Conservation (phyloP, 2,113 vertebrate genomes). For the Corythaixoides concolor region DNA sequence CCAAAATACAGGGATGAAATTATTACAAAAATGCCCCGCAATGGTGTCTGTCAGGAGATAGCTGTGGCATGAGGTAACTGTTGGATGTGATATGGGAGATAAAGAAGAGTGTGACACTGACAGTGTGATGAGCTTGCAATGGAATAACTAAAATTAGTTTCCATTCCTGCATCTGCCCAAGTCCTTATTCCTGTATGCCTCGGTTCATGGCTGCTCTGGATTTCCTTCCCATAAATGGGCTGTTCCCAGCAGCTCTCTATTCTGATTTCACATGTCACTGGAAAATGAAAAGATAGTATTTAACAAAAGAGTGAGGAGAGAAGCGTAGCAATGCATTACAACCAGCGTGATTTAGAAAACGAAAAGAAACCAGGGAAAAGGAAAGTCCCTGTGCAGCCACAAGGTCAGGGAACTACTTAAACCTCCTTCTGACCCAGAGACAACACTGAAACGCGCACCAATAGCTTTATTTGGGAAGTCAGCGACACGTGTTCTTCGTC, state of each 20-base stretch:
- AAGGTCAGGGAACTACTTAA: neutral
- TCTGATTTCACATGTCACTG: neutral
- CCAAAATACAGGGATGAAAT: slow-evolving; percentile 26
- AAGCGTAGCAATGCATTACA: rapidly evolving
- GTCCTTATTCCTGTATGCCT: neutral
- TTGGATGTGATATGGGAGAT: slow-evolving; percentile 52
- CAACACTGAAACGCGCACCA: rapidly evolving
- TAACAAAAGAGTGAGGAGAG: neutral
- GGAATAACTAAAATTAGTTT: slow-evolving; percentile 69
- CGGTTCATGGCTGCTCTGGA: neutral
- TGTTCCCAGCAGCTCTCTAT: neutral
- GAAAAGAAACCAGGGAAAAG: neutral
- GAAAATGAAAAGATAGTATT: neutral
- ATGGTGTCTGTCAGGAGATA: slow-evolving; percentile 16
- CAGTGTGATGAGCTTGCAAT: slow-evolving; percentile 61
- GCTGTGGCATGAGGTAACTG: slow-evolving; percentile 50
- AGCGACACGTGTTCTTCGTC: rapidly evolving
- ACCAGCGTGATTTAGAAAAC: neutral
- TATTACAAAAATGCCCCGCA: slow-evolving; percentile 26
- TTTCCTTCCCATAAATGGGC: slow-evolving; percentile 63
- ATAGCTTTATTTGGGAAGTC: neutral
- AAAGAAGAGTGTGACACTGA: slow-evolving; percentile 62
- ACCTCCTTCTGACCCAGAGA: neutral
- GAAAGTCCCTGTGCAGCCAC: neutral
- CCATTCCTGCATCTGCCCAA: slow-evolving; percentile 44